Percentiles rank a stretch among this genome's conserved stretches.
phyloP scores from a whole-genome alignment of 2,113 vertebrate genomes.

The Siniperca chuatsi region DNA sequence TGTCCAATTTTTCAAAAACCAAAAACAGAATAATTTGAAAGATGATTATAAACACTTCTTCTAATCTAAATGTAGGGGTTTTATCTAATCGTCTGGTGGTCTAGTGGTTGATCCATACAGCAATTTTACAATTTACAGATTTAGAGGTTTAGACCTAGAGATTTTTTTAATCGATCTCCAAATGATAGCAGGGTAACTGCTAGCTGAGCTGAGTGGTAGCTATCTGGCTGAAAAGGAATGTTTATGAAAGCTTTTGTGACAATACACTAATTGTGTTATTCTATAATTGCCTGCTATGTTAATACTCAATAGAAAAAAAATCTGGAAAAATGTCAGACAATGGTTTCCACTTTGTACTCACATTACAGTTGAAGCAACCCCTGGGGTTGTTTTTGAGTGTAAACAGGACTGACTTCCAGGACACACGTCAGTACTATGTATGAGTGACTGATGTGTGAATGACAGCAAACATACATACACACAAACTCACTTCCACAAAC shows the following conservation, averaged over 20 bases:
- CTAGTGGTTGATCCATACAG: not conserved
- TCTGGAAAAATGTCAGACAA: not conserved
- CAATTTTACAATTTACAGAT: not conserved
- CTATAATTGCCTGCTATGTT: not conserved
- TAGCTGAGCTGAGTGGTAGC: not conserved
- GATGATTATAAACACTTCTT: not conserved
- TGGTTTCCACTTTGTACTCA: not conserved
- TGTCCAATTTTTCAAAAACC: not conserved
- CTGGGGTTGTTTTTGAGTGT: slow-evolving; percentile 16
- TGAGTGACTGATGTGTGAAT: slow-evolving; percentile 55
- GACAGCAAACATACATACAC: slow-evolving; percentile 47
- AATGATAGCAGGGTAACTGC: not conserved
- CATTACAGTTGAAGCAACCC: not conserved
- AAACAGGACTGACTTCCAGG: slow-evolving; percentile 33
- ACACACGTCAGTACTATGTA: slow-evolving; percentile 20
- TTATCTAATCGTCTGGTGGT: too few relatives aligned
- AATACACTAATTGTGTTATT: not conserved
- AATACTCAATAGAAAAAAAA: not conserved
- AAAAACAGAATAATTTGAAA: not conserved
- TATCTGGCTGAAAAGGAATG: not conserved
- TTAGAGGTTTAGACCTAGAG: not conserved
- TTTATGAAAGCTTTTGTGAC: not conserved
- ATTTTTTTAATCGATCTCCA: not conserved
- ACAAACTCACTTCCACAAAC: slow-evolving; percentile 43
- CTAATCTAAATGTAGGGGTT: not conserved